Conservation (phyloP, 2,797 vertebrate genomes). For the Bovichtus variegatus region DNA sequence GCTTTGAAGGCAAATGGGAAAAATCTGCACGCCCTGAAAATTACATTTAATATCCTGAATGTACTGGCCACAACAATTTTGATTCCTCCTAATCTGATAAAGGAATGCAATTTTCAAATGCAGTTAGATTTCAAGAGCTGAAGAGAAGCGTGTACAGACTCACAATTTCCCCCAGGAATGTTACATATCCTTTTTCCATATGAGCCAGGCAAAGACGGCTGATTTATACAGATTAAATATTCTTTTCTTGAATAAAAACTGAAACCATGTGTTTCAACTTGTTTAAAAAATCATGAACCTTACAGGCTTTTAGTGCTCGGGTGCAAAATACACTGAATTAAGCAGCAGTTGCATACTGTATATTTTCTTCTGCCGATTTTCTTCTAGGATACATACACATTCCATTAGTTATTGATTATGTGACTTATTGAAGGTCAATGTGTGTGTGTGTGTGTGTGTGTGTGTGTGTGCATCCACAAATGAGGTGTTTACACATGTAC, state of each 20-base stretch:
- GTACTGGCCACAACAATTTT: not conserved
- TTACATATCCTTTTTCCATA: conserved; percentile 17
- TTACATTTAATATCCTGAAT: not conserved
- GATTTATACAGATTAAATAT: conserved; percentile 36
- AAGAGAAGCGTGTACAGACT: not conserved
- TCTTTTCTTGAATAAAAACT: conserved; percentile 36
- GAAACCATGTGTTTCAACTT: not conserved
- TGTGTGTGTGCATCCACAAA: conserved; percentile 5
- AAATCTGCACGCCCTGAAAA: not conserved
- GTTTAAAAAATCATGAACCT: conserved; percentile 26
- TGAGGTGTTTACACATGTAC: not conserved
- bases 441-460: not conserved
- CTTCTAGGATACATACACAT: not conserved
- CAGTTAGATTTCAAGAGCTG: conserved; percentile 4
- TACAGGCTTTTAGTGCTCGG: conserved; percentile 1
- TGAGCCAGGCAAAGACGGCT: conserved; percentile 27
- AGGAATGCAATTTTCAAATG: conserved; percentile 8
- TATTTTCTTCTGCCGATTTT: conserved; percentile 5
- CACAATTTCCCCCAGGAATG: conserved; percentile 9
- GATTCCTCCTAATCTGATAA: conserved; percentile 8
- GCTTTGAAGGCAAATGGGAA: not conserved
- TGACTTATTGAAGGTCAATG: not conserved
- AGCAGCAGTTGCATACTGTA: conserved; percentile 11
- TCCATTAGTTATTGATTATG: conserved; percentile 7
- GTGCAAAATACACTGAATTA: conserved; percentile 27